These are phyloP conservation scores for Gandaritis pyraliata DNA, from an alignment of 2,888 invertebrate species.

Conservation along the genomic window DNA sequence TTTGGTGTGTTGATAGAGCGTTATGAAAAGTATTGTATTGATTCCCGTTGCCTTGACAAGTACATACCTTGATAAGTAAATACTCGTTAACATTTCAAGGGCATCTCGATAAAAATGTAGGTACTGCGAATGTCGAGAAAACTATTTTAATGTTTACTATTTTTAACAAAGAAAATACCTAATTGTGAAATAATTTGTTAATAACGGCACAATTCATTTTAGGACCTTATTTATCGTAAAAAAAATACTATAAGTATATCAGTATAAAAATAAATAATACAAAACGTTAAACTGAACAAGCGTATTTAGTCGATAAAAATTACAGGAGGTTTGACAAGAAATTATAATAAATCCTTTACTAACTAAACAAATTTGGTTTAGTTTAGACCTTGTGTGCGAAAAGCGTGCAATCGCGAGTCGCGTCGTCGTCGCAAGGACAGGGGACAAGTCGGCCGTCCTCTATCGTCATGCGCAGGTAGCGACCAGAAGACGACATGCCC, in stretches of 20 bases:
- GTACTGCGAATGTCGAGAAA: slow-evolving; percentile 12
- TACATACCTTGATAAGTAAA: slow-evolving; percentile 6
- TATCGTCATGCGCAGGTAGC: slow-evolving; percentile 81
- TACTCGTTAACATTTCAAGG: slow-evolving; percentile 20
- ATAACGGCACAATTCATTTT: neutral
- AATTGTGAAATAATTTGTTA: neutral
- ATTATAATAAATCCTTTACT: neutral
- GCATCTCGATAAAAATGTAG: slow-evolving; percentile 11
- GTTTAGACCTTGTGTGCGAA: slow-evolving; percentile 49
- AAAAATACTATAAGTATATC: neutral
- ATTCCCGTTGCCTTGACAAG: neutral
- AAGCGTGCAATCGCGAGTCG: slow-evolving; percentile 53
- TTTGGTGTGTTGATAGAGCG: neutral
- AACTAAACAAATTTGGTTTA: slow-evolving; percentile 21
- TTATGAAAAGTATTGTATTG: neutral
- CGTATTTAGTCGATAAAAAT: no score
- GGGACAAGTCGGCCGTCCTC: slow-evolving; percentile 78
- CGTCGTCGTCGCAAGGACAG: slow-evolving; percentile 66
- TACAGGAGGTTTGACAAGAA: no score
- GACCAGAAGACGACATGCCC: slow-evolving; percentile 78
- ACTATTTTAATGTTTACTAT: slow-evolving; percentile 16
- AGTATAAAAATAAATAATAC: neutral
- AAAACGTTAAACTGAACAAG: neutral
- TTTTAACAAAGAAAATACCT: slow-evolving; percentile 1
- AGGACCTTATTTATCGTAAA: neutral